Percentiles rank a stretch among this genome's conserved stretches.
Evolutionary conservation across 2,797 vertebrate species (phyloP).

Genomic region (Sebastes dallii): DNA sequence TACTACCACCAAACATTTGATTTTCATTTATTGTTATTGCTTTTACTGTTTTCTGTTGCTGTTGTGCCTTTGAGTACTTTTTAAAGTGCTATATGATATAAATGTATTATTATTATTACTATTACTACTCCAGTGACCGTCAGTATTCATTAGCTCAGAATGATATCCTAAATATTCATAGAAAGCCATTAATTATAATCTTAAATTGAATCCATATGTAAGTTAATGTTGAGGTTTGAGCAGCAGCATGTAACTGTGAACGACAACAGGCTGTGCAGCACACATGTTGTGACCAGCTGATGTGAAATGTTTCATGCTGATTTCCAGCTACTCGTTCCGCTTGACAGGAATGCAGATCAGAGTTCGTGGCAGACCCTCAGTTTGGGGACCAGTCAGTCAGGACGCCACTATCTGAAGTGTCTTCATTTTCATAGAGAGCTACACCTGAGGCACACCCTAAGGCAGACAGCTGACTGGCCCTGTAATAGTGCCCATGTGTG

Average conservation of each 20-base stretch:
- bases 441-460: constrained; percentile 52
- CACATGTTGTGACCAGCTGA: constrained; percentile 17
- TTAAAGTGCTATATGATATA: too few species aligned
- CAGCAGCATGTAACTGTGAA: not conserved
- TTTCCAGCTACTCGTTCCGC: constrained; percentile 5
- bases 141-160: not conserved
- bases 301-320: not conserved
- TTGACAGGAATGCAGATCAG: constrained; percentile 8
- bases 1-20: not conserved
- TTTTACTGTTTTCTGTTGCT: too few species aligned
- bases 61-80: too few species aligned
- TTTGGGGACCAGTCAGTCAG: not conserved
- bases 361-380: not conserved
- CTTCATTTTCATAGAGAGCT: constrained; percentile 43
- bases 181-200: not conserved
- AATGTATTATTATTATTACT: fast-evolving
- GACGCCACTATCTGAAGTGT: constrained; percentile 5
- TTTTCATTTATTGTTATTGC: too few species aligned
- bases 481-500: constrained; percentile 13
- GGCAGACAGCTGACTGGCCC: constrained; percentile 43
- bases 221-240: not conserved
- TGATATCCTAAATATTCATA: not conserved
- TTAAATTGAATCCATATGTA: not conserved
- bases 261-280: constrained; percentile 10
- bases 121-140: not conserved